Conservation (phyloP, 30 jellyfish, hydroid and myxozoan genomes). For the Pseudorhiza aurosa region DNA sequence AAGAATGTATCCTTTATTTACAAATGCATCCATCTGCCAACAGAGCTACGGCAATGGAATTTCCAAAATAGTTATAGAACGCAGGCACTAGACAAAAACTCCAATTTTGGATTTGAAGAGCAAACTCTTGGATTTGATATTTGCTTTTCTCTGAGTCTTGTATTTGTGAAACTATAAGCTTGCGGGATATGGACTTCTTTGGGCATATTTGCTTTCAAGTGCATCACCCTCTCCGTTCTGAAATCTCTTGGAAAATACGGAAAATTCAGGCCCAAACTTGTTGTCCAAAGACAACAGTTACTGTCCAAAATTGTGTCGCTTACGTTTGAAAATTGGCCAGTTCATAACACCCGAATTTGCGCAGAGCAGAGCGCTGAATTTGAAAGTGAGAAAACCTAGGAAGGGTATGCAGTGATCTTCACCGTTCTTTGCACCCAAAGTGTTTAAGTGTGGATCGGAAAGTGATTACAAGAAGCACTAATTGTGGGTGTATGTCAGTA, state of each 20-base stretch:
- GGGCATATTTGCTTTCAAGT: conserved; percentile 9
- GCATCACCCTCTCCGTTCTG: background rate
- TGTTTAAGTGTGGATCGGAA: no score
- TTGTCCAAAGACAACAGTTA: no score
- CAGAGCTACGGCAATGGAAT: background rate
- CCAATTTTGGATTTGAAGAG: conserved; percentile 11
- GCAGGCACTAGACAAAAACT: conserved; percentile 12
- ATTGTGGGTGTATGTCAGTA: no score
- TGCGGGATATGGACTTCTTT: conserved; percentile 2
- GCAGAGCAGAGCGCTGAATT: no score
- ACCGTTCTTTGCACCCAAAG: no score
- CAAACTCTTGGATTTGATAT: conserved; percentile 23
- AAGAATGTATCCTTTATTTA: background rate
- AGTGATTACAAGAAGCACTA: no score
- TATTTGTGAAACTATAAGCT: conserved; percentile 10
- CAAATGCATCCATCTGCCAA: background rate
- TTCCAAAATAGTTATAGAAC: background rate
- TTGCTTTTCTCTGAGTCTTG: background rate
- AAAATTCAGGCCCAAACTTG: background rate
- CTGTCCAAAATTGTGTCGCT: no score
- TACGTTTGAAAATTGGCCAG: no score
- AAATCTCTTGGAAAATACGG: conserved; percentile 7
- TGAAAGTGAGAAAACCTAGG: no score
- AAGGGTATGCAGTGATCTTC: no score
- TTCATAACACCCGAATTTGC: no score